Percentiles rank a stretch among this genome's conserved stretches.
phyloP scores from a whole-genome alignment of 2,888 invertebrate genomes.

The Chalcis sispes region DNA sequence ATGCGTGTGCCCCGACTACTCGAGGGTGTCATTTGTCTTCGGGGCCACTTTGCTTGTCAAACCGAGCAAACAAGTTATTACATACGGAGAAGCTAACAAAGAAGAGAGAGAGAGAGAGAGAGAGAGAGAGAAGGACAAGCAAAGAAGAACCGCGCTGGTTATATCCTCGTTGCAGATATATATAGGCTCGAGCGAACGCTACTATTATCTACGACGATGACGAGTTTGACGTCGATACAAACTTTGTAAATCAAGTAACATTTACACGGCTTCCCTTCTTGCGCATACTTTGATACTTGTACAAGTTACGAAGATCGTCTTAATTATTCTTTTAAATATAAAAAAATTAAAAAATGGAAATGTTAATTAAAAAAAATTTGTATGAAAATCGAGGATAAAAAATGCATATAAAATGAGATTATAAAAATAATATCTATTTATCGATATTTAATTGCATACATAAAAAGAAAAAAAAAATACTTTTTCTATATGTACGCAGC shows the following conservation, averaged over 20 bases:
- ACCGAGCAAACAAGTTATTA: constrained; percentile 63
- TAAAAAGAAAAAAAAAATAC: neutral
- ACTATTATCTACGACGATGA: constrained; percentile 38
- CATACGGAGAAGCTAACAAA: too few relatives aligned
- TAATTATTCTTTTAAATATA: neutral
- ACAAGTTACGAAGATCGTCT: neutral
- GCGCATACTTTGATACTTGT: neutral
- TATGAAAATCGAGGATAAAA: too few relatives aligned
- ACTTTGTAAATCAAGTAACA: neutral
- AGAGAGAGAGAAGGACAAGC: neutral
- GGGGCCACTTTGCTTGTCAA: constrained; percentile 68
- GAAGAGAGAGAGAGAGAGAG: neutral
- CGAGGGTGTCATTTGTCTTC: constrained; percentile 67
- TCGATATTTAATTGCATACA: neutral
- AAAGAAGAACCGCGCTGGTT: constrained; percentile 2
- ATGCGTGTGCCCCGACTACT: neutral
- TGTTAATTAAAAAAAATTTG: too few relatives aligned
- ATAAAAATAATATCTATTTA: too few relatives aligned
- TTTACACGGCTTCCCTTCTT: neutral
- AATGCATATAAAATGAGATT: too few relatives aligned
- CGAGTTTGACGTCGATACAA: constrained; percentile 1
- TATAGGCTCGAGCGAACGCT: neutral
- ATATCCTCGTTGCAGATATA: constrained; percentile 62
- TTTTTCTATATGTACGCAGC: neutral
- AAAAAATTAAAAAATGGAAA: too few relatives aligned